These are phyloP conservation scores for Caenorhabditis japonica DNA, from an alignment of 2,888 invertebrate genomes.

Conservation along the genomic window DNA sequence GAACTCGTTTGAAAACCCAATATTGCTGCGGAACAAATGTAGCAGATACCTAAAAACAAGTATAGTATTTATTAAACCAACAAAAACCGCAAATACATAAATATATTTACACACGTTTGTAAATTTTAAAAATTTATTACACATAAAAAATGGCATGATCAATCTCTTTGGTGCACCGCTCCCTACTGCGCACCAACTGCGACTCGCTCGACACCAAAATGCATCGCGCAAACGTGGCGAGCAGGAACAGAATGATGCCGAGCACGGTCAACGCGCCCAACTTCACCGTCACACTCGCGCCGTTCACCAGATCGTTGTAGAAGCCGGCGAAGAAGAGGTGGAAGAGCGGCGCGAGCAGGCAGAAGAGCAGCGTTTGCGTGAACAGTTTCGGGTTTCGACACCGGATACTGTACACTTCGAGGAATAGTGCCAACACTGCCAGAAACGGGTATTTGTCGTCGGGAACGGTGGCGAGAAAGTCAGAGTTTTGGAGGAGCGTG, in stretches of 20 bases:
- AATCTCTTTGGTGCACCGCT: slow-evolving; percentile 29
- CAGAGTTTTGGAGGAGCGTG: slow-evolving; percentile 27
- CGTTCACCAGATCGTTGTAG: slow-evolving; percentile 42
- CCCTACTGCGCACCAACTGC: slow-evolving; percentile 19
- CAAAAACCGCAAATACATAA: too few relatives aligned
- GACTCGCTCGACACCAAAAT: slow-evolving; percentile 34
- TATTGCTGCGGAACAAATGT: too few relatives aligned
- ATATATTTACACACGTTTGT: too few relatives aligned
- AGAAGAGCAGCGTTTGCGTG: slow-evolving; percentile 29
- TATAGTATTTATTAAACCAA: slow-evolving; percentile 1
- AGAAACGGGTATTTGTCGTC: slow-evolving; percentile 47
- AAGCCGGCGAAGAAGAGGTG: slow-evolving; percentile 40
- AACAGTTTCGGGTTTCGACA: slow-evolving; percentile 31
- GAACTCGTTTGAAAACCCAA: too few relatives aligned
- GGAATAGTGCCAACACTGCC: slow-evolving; percentile 16
- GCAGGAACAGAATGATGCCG: slow-evolving; percentile 31
- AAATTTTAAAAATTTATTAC: slow-evolving; percentile 12
- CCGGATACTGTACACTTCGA: slow-evolving; percentile 30
- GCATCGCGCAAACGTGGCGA: slow-evolving; percentile 29
- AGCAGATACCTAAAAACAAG: slow-evolving; percentile 12
- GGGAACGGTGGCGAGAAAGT: slow-evolving; percentile 26
- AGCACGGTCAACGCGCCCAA: slow-evolving; percentile 26
- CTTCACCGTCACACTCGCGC: slow-evolving; percentile 14
- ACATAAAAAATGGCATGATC: slow-evolving; percentile 42
- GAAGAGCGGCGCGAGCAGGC: slow-evolving; percentile 18